Base-by-base conservation (phyloP, 2,888 invertebrate species). In the Eueremaeus valkanovi region DNA sequence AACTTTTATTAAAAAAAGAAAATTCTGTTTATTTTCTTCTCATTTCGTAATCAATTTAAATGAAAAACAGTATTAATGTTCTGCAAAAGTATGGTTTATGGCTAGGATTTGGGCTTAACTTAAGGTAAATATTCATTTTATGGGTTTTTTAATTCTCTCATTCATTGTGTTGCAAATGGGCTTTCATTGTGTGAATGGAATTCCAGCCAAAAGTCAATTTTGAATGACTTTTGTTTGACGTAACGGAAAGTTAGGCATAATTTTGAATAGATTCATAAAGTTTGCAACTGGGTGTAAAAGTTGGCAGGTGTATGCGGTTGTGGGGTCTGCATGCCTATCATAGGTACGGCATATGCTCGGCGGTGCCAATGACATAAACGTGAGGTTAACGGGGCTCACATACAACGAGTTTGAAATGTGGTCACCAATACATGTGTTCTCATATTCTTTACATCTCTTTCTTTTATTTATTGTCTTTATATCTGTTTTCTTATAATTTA, bases 151-250 rank as follows among this genome's bases (percentile, higher is more conserved):
- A n/a, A n/a, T n/a, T 58, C 27, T 58, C 29, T 58, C 58, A 58
- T 58, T 58, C 58, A 16, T 31, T 58, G 21, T 31, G 18, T 55
- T 55, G 9, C 55, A 27, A 55, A 55, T 8, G 27, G 6, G 9
- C 11, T 58, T 58, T 29, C 9, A 13, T 58, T 58, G 27, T 58
- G 11, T 16, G 58, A 24, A 55, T 58, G 6, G 29, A 58, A 58
- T 58, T 58, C 16, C 58, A 31, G 1, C 27, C 16, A 58, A 58
- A 58, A 31, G 16, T 31, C 31, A 58, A 16, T n/a, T 55, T 55
- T 58, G 29, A 29, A 29, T 29, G 58, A 58, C 31, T 58, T 58
- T 58, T 58, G 58, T 58, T 58, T 58, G 58, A 58, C 58, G 31
- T 58, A 58, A 58, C 58, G 58, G 24, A 58, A 24, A 58, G 21